Percentiles rank a stretch among this genome's conserved stretches.
phyloP scores from a whole-genome alignment of 2,113 vertebrate genomes.

The Todiramphus chloris region DNA sequence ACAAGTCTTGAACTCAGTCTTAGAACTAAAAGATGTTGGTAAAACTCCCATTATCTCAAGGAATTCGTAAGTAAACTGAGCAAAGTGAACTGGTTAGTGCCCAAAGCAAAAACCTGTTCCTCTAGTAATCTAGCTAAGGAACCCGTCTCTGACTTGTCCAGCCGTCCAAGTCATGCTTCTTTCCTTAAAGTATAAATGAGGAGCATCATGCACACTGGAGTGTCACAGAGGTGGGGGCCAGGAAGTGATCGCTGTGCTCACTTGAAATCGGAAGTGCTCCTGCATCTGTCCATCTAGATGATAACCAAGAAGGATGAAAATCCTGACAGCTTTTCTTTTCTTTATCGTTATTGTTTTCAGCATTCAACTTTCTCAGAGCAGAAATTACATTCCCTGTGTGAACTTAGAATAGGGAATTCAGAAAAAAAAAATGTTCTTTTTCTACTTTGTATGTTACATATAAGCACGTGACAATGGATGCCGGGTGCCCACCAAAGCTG shows the following conservation, averaged over 20 bases:
- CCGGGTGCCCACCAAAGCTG: not conserved
- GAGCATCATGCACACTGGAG: fast-evolving
- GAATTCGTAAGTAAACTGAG: not conserved
- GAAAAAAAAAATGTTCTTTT: not conserved
- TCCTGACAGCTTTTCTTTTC: not conserved
- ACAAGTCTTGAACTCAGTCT: not conserved
- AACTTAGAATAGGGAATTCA: not conserved
- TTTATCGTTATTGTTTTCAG: not conserved
- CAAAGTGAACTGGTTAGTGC: not conserved
- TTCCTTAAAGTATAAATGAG: not conserved
- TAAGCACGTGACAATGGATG: not conserved
- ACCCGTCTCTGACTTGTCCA: no score
- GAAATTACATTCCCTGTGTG: not conserved
- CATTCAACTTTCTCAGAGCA: not conserved
- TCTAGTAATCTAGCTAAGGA: no score
- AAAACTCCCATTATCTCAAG: not conserved
- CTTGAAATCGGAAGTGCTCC: not conserved
- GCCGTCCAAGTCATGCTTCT: not conserved
- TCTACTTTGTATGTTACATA: not conserved
- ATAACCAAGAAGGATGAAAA: not conserved
- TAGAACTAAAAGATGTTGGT: not conserved
- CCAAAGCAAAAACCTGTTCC: no score
- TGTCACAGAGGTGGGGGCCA: not conserved
- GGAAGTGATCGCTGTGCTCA: not conserved
- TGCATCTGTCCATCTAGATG: not conserved